phyloP scores from a whole-genome alignment of 2,888 invertebrate genomes.

The Amiota communis region DNA sequence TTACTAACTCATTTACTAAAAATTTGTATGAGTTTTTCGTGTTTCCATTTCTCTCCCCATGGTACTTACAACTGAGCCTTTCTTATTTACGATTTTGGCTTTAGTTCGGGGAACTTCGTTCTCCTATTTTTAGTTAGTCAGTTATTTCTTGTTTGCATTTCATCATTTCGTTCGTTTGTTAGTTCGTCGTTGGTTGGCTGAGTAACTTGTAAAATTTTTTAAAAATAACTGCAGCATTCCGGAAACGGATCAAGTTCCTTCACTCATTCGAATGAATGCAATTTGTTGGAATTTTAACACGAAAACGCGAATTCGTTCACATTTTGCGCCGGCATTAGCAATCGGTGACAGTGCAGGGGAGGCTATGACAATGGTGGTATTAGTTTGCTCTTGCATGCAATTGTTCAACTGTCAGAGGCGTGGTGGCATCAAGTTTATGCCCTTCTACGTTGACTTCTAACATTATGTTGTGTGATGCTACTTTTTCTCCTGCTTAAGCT shows the following conservation, averaged over 20 bases:
- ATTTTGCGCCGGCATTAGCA: conserved; percentile 18
- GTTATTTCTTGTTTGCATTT: too few species aligned
- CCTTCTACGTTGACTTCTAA: not conserved
- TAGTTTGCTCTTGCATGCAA: conserved; percentile 37
- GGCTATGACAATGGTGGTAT: conserved; percentile 5
- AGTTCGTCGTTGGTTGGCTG: conserved; percentile 43
- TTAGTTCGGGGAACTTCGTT: not conserved
- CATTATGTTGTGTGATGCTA: too few species aligned
- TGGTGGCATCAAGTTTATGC: conserved; percentile 24
- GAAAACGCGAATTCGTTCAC: conserved; percentile 41
- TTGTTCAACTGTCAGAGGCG: conserved; percentile 45
- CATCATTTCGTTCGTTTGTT: not conserved
- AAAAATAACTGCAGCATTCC: conserved; percentile 65
- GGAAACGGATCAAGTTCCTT: conserved; percentile 64
- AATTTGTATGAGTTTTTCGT: too few species aligned
- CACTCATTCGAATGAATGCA: conserved; percentile 65
- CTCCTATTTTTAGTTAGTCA: too few species aligned
- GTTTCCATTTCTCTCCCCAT: too few species aligned
- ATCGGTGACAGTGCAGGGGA: not conserved
- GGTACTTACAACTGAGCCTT: not conserved
- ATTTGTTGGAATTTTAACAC: conserved; percentile 66
- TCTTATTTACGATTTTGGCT: conserved; percentile 6
- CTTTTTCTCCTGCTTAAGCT: too few species aligned
- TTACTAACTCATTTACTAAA: too few species aligned
- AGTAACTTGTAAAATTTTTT: conserved; percentile 33